Conservation (phyloP, 2,797 vertebrate species). For the Cottoperca gobio region DNA sequence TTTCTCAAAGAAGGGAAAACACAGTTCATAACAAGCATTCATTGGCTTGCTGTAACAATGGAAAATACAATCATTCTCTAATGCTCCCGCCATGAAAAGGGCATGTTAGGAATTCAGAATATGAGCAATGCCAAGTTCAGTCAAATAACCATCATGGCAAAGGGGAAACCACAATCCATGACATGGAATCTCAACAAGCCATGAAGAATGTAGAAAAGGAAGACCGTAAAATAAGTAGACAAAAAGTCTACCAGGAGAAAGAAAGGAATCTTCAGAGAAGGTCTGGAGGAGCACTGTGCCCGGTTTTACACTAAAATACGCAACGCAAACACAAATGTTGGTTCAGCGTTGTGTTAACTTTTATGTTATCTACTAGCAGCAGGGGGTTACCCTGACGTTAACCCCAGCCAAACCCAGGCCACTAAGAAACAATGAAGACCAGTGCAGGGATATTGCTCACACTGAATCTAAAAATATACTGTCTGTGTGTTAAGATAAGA, state of each 20-base stretch:
- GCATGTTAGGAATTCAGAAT: constrained; percentile 63
- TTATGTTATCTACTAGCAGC: neutral
- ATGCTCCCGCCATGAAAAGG: constrained; percentile 48
- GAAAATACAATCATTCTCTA: constrained; percentile 53
- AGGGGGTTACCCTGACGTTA: neutral
- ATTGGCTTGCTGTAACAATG: constrained; percentile 33
- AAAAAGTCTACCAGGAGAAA: constrained; percentile 35
- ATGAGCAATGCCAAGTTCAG: constrained; percentile 62
- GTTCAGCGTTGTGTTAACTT: constrained; percentile 7
- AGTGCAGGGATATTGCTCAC: no score
- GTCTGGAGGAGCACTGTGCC: no score
- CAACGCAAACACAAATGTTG: constrained; percentile 25
- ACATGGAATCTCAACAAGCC: constrained; percentile 65
- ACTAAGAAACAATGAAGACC: no score
- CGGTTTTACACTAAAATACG: no score
- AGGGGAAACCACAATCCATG: constrained; percentile 65
- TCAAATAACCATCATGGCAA: constrained; percentile 64
- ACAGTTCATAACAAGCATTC: constrained; percentile 32
- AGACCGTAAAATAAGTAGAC: constrained; percentile 36
- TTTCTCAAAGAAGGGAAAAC: neutral
- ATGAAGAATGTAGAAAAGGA: constrained; percentile 62
- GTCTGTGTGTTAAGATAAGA: neutral
- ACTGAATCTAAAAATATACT: no score
- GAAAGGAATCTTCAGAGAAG: no score
- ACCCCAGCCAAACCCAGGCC: neutral